Evolutionary conservation across 2,797 vertebrate genomes (phyloP).

Genomic region (Cygnus olor): DNA sequence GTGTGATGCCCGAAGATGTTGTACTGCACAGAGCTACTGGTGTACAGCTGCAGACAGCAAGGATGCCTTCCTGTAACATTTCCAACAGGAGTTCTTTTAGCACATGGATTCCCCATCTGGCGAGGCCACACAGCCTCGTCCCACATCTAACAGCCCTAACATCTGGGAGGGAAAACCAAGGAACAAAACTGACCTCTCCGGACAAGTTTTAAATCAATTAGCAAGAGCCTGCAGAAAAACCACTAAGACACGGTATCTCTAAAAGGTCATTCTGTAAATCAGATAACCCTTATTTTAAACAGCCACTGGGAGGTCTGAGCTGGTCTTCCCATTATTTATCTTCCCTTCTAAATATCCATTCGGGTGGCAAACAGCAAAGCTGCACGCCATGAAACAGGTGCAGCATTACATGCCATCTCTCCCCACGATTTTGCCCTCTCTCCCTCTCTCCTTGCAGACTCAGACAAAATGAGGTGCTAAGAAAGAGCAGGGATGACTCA

Average conservation of each 20-base stretch:
- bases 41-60: not conserved
- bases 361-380: not conserved
- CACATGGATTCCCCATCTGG: not conserved
- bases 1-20: not conserved
- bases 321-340: not conserved
- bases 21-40: not conserved
- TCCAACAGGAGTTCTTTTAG: not conserved
- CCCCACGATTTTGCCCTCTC: not conserved
- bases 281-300: conserved; percentile 2
- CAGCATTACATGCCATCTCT: not conserved
- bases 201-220: not conserved
- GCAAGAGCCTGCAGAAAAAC: not conserved
- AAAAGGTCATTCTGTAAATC: not conserved
- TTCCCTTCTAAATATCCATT: not conserved
- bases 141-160: not conserved
- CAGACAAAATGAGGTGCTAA: not conserved
- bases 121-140: not conserved
- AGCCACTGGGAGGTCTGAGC: not conserved
- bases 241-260: not conserved
- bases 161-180: not conserved
- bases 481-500: not conserved
- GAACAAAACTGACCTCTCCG: not conserved
- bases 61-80: not conserved
- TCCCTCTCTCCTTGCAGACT: not conserved
- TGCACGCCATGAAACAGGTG: not conserved